Base-by-base conservation (phyloP, 2,797 vertebrate genomes). In the Mormyrops boulengeri region DNA sequence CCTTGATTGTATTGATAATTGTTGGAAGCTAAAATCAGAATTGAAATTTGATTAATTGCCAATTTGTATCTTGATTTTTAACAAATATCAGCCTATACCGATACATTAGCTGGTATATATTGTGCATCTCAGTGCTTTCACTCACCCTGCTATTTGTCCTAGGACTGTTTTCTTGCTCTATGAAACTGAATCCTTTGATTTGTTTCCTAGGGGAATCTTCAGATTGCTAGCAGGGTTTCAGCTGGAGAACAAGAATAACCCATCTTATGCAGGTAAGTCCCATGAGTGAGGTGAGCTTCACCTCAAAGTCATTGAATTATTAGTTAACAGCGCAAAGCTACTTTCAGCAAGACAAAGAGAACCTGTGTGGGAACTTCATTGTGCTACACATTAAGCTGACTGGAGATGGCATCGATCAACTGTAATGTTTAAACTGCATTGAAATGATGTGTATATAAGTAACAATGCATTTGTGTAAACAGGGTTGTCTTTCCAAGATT, bases 401-500 rank as follows among this genome's bases (percentile, higher is more conserved):
- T 19, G 6, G 38, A 77, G 12, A 80, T 80, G 34, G 34, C 34
- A 44, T 17, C 3, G 38, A 80, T 19, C 12, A 41, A n/a, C 73
- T 80, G 34, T 44, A 80, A 80, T 44, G 44, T 44, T 80, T 80
- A 80, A 80, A 44, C 26, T 44, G 38, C 73, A 80, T 14, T 80
- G 9, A 22, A 84, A 22, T 44, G 44, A 4, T 44, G 38, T 84
- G n/a, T 41, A n/a, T 38, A 41, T 19, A 41, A 77, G 69, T 85
- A 50, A 26, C 6, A 85, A 85, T 22, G 44, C 82, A 47, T 50
- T 38, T 57, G 22, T 90, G 0, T 91, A 69, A 87, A 90, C 90
- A 99, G 99, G 99, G 49, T 94, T 99, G 92, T 98, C 98, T 14
- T 99, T 99, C 95, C 98, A 99, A 93, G 98, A 99, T 87, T 99